Conservation (phyloP, 2,888 invertebrate genomes). For the Acleris literana region DNA sequence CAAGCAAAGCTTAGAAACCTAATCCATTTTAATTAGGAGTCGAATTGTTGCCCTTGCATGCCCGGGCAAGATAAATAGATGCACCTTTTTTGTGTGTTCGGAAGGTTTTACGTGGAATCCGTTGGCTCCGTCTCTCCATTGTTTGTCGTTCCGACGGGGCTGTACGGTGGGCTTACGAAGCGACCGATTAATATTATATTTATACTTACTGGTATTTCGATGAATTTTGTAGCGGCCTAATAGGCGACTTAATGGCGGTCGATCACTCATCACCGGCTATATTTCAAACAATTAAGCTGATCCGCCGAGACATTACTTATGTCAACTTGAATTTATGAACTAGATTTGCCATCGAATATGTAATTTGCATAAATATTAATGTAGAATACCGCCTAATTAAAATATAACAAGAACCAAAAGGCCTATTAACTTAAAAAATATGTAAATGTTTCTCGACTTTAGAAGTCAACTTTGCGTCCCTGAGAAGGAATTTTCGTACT, state of each 20-base stretch:
- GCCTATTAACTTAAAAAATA: too few relatives aligned
- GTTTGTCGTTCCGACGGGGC: conserved; percentile 60
- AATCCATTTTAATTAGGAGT: conserved; percentile 36
- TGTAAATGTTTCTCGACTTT: too few relatives aligned
- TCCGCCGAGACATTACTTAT: not conserved
- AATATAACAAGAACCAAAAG: too few relatives aligned
- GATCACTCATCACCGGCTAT: not conserved
- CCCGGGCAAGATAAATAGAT: conserved; percentile 67
- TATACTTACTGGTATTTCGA: not conserved
- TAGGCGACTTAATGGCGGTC: not conserved
- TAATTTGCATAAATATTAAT: too few relatives aligned
- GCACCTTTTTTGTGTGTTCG: conserved; percentile 66
- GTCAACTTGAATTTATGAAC: not conserved
- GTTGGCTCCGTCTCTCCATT: conserved; percentile 56
- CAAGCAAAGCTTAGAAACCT: conserved; percentile 34
- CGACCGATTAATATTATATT: conserved; percentile 27
- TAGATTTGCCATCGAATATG: not conserved
- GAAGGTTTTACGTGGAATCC: conserved; percentile 61
- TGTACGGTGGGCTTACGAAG: conserved; percentile 33
- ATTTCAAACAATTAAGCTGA: conserved; percentile 8
- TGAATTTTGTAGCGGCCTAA: conserved; percentile 1
- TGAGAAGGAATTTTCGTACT: conserved; percentile 76
- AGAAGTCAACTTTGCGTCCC: conserved; percentile 54
- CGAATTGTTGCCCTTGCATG: conserved; percentile 34
- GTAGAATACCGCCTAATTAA: too few relatives aligned